Conservation (phyloP, 2,113 vertebrate genomes). For the Anhinga anhinga region DNA sequence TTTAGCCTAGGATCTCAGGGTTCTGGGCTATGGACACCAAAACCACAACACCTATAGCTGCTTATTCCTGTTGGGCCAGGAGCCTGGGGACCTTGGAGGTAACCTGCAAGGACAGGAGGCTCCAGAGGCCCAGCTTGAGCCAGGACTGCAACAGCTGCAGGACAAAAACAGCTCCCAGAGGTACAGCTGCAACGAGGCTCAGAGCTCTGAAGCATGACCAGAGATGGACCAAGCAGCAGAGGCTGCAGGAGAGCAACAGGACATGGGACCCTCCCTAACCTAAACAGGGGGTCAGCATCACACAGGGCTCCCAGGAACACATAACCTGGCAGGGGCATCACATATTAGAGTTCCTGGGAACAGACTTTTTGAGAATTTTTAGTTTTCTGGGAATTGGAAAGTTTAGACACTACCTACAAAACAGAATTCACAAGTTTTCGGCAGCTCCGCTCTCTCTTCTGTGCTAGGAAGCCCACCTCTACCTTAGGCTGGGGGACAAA, state of each 20-base stretch:
- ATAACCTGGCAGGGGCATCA: neutral
- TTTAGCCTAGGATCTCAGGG: neutral
- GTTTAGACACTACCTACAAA: neutral
- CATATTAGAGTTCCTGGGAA: neutral
- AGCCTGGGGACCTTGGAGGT: neutral
- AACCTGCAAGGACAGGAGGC: neutral
- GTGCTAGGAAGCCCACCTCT: neutral
- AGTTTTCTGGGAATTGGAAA: neutral
- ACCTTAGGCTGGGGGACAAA: neutral
- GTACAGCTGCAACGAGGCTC: neutral
- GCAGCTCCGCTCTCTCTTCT: neutral
- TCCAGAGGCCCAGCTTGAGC: neutral
- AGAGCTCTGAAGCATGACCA: neutral
- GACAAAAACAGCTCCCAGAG: slow-evolving; percentile 15
- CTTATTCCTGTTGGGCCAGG: neutral
- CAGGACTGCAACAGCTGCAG: neutral
- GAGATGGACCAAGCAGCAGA: neutral
- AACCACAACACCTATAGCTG: neutral
- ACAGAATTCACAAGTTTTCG: neutral
- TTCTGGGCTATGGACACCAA: neutral
- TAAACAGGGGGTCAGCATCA: neutral
- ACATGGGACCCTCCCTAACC: neutral
- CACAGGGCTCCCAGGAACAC: neutral
- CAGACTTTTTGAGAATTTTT: neutral
- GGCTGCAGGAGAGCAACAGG: neutral